A percentile compares a stretch with the other conserved stretches of the same genome.
Conservation (phyloP, 2,888 invertebrate species). For the Anaspis maculata region DNA sequence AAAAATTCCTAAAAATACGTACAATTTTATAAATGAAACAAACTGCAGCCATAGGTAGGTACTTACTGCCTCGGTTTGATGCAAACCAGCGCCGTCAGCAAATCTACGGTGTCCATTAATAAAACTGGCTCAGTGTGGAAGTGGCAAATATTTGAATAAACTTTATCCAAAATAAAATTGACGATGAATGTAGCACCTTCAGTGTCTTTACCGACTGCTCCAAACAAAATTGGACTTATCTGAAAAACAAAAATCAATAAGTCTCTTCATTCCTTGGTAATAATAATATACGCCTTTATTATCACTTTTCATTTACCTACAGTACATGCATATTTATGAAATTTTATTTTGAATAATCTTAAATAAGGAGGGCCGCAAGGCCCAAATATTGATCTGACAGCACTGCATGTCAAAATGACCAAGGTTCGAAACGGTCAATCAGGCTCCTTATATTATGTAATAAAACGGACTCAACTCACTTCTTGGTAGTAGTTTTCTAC, state of each 20-base stretch:
- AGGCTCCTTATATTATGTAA: slow-evolving; percentile 9
- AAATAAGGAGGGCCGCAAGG: no score
- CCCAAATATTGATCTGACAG: no score
- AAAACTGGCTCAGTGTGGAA: slow-evolving; percentile 56
- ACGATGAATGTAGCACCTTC: slow-evolving; percentile 55
- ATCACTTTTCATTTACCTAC: no score
- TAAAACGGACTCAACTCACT: slow-evolving; percentile 30
- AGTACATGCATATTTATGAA: no score
- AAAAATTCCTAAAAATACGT: slow-evolving; percentile 40
- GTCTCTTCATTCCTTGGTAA: no score
- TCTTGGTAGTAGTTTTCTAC: slow-evolving; percentile 51
- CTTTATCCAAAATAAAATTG: slow-evolving; percentile 56
- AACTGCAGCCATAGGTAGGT: neutral
- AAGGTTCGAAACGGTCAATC: no score
- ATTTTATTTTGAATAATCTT: no score
- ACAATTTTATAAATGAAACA: slow-evolving; percentile 1
- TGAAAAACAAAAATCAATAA: slow-evolving; percentile 26
- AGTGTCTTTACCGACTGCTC: slow-evolving; percentile 59
- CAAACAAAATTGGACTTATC: slow-evolving; percentile 53
- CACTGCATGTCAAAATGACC: no score
- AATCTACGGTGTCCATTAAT: slow-evolving; percentile 53
- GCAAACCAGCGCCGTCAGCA: slow-evolving; percentile 44
- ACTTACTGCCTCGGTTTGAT: slow-evolving; percentile 37
- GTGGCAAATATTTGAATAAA: slow-evolving; percentile 52
- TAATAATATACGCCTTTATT: no score